Evolutionary conservation across 2,113 vertebrate species (phyloP).

Genomic region (Laterallus jamaicensis): DNA sequence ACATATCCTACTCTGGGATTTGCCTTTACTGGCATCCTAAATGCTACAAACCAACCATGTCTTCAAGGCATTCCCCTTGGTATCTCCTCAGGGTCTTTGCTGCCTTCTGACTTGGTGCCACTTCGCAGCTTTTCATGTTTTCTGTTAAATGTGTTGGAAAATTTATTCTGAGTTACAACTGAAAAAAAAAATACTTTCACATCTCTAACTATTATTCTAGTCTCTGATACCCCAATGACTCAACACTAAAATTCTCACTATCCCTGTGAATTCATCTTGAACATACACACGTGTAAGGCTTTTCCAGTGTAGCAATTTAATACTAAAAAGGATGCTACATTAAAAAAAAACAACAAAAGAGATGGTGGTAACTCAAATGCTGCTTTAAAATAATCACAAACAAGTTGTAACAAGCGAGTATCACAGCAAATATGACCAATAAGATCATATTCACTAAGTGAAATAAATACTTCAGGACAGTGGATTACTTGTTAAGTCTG

Average conservation of each 20-base stretch:
- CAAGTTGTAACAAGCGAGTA: not conserved
- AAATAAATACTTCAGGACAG: not conserved
- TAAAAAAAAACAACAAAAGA: not conserved
- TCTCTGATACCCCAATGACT: not conserved
- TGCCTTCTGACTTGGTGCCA: not conserved
- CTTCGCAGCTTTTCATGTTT: not conserved
- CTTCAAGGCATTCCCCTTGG: not conserved
- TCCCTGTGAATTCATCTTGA: not conserved
- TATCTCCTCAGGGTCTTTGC: not conserved
- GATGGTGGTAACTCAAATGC: rapidly evolving
- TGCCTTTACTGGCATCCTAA: not conserved
- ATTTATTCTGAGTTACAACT: not conserved
- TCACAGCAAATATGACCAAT: not conserved
- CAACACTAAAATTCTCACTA: rapidly evolving
- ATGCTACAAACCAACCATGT: not conserved
- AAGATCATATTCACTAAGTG: not conserved
- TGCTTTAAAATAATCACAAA: not conserved
- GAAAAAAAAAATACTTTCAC: not conserved
- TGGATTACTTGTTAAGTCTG: not conserved
- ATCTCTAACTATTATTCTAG: not conserved
- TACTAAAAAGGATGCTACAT: not conserved
- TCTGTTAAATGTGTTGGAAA: not conserved
- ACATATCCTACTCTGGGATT: not conserved
- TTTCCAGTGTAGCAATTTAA: not conserved
- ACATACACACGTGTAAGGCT: rapidly evolving